Conservation (phyloP, 1,140 invertebrate species). For the Procambarus clarkii region DNA sequence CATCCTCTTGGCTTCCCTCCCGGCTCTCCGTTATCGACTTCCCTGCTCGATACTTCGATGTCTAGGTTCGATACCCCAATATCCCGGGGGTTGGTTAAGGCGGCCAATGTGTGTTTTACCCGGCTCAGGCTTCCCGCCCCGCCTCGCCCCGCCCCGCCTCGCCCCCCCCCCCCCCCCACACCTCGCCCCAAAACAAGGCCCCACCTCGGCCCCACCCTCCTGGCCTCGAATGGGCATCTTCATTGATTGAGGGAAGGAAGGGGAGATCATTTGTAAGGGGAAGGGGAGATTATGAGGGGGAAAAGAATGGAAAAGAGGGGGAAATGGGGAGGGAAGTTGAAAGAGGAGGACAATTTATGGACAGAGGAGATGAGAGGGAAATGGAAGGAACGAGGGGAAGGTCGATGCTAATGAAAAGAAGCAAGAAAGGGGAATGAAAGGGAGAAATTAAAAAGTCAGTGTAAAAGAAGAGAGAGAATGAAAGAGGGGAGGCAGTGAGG, state of each 20-base stretch:
- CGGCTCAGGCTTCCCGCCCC: background rate
- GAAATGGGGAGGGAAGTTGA: background rate
- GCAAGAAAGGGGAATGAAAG: background rate
- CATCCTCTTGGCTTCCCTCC: too few relatives aligned
- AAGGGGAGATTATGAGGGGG: background rate
- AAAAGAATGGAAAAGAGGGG: background rate
- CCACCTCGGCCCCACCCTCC: too few relatives aligned
- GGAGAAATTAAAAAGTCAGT: background rate
- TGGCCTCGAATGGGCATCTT: background rate
- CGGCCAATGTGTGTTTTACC: conserved; percentile 22
- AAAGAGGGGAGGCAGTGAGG: background rate
- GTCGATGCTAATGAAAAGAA: too few relatives aligned
- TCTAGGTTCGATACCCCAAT: conserved; percentile 37
- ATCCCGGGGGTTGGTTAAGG: conserved; percentile 24
- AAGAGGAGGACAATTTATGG: background rate
- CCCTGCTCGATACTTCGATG: conserved; percentile 35
- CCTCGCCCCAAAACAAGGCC: too few relatives aligned
- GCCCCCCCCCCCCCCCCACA: background rate
- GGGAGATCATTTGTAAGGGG: background rate
- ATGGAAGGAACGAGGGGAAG: background rate
- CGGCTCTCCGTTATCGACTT: background rate
- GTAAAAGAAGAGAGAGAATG: background rate
- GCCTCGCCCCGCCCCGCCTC: too few relatives aligned
- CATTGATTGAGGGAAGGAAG: conserved; percentile 16
- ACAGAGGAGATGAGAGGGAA: background rate